A percentile compares a stretch with the other conserved stretches of the same genome.
Evolutionary conservation across 64 coral and sea anemone genomes (phyloP).

Genomic region (Porites lutea): DNA sequence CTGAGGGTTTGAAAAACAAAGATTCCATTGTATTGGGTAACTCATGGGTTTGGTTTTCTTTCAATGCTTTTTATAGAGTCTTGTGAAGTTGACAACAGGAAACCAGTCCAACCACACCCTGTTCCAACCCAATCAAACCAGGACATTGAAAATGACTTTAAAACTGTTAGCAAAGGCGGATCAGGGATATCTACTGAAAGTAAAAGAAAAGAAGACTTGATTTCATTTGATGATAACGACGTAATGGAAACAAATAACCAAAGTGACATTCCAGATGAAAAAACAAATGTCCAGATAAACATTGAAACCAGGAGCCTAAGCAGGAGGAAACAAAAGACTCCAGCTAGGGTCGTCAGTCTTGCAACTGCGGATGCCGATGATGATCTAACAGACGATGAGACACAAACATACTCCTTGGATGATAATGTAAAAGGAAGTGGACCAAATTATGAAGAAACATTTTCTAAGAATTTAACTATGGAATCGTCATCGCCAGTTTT

Average conservation of each 20-base stretch:
- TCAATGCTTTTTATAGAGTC: background rate
- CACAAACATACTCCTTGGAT: conserved; percentile 24
- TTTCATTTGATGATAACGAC: background rate
- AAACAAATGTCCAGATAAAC: background rate
- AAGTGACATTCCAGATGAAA: background rate
- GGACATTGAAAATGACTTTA: background rate
- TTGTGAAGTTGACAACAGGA: background rate
- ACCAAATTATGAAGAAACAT: conserved; percentile 26
- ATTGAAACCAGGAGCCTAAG: background rate
- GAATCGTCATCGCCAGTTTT: conserved; percentile 47
- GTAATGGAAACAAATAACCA: conserved; percentile 3
- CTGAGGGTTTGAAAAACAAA: no score
- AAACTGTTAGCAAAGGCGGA: background rate
- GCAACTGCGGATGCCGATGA: background rate
- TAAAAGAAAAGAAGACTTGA: background rate
- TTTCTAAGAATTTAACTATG: conserved; percentile 24
- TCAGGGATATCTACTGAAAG: background rate
- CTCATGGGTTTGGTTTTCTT: no score
- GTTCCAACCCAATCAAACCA: background rate
- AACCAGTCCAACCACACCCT: background rate
- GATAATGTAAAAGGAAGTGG: conserved; percentile 29
- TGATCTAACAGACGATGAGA: conserved; percentile 49
- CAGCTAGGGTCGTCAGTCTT: background rate
- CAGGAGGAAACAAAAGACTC: conserved; percentile 32
- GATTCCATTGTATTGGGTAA: no score